Evolutionary conservation across 2,113 vertebrate genomes (phyloP).

Genomic region (Scatophagus argus): DNA sequence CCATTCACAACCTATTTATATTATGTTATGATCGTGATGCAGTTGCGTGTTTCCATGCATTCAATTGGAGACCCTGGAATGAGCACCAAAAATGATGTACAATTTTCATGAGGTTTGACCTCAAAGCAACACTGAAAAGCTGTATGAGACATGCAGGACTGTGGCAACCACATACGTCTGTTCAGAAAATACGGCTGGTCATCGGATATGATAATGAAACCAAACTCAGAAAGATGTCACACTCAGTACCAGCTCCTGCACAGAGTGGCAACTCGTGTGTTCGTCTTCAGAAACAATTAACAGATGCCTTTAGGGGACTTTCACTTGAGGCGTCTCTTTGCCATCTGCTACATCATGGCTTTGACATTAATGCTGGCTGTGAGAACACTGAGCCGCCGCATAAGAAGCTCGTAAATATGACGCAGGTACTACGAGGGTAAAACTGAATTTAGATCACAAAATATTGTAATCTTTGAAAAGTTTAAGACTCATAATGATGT

Average conservation of each 20-base stretch:
- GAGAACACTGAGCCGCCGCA: conserved; percentile 50
- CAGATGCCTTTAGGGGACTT: conserved; percentile 76
- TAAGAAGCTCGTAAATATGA: neutral
- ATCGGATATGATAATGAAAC: conserved; percentile 38
- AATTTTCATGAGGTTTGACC: neutral
- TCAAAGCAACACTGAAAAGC: conserved; percentile 4
- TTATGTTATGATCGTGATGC: neutral
- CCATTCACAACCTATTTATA: neutral
- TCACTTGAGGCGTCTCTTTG: conserved; percentile 71
- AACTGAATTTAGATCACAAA: conserved; percentile 17
- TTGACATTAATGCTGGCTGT: conserved; percentile 69
- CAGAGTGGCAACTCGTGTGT: conserved; percentile 41
- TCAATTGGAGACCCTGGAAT: neutral
- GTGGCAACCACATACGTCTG: neutral
- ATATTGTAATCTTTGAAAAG: conserved; percentile 33
- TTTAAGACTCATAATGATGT: neutral
- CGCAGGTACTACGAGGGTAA: conserved; percentile 8
- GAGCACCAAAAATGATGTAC: neutral
- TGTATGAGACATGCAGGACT: neutral
- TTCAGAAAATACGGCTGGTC: conserved; percentile 28
- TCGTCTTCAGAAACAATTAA: conserved; percentile 74
- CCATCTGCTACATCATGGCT: conserved; percentile 78
- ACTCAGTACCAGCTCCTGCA: conserved; percentile 24
- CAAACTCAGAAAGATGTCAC: conserved; percentile 19
- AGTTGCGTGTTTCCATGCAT: neutral